phyloP scores from a whole-genome alignment of 2,888 invertebrate species.

The Andricus quercusramuli region DNA sequence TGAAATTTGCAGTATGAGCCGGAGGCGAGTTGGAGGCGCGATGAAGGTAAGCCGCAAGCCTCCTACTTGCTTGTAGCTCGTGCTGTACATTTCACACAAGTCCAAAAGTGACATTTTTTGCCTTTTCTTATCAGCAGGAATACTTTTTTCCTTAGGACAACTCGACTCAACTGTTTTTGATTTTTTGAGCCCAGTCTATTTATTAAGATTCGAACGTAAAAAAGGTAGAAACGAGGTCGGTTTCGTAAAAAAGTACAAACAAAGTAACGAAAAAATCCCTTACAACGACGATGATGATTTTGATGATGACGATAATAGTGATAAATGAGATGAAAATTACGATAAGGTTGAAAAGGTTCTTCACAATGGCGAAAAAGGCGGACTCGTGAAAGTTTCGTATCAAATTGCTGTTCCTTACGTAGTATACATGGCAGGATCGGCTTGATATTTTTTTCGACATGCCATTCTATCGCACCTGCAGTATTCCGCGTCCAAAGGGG shows the following conservation, averaged over 20 bases:
- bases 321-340: conserved; percentile 43
- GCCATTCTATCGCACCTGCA: conserved; percentile 48
- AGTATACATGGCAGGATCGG: conserved; percentile 74
- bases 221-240: conserved; percentile 17
- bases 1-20: too few species aligned
- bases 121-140: not conserved
- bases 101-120: too few species aligned
- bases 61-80: too few species aligned
- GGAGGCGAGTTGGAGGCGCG: too few species aligned
- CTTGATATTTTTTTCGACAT: conserved; percentile 67
- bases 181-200: not conserved
- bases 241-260: conserved; percentile 45
- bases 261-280: conserved; percentile 42
- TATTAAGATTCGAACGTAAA: not conserved
- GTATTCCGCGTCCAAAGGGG: conserved; percentile 44
- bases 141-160: not conserved
- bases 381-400: conserved; percentile 63
- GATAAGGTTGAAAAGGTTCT: conserved; percentile 44
- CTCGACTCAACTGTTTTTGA: not conserved
- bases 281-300: not conserved
- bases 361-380: conserved; percentile 57
- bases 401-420: conserved; percentile 68
- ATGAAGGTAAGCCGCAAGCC: too few species aligned
- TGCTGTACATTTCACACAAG: too few species aligned
- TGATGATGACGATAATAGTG: conserved; percentile 45